Base-by-base conservation (phyloP, 2,113 vertebrate genomes). In the Rattus rattus region DNA sequence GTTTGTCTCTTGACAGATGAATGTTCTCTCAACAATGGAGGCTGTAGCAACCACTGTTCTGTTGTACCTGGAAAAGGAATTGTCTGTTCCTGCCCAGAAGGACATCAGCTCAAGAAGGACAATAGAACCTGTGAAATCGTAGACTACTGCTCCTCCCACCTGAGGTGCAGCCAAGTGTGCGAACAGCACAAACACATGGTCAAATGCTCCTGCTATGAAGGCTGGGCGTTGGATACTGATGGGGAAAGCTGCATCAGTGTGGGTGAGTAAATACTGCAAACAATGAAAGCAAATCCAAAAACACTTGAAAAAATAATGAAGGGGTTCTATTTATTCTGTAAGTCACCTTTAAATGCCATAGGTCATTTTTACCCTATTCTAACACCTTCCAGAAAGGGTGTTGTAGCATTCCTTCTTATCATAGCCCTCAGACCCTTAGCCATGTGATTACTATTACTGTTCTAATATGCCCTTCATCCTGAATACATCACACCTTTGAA, bases 131-230 rank as follows among this genome's bases (percentile, higher is more conserved):
- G 99, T 97, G 99, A 99, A 98, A 97, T 99, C 90, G 98, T 99
- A 97, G 99, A 99, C 99, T 99, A 99, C 94, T 99, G 99, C 96
- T 98, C 98, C 97, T 99, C 96, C 84, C 99, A 99, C 97, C 98
- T 99, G 0, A 99, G 99, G 97, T 99, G 99, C 92, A 99, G 99
- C 96, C 99, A 99, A 98, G 99, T 99, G 95, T 99, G 99, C 92
- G 99, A 99, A 95, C 99, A 99, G 97, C 99, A 99, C 96, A 99
- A 99, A 97, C 99, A 99, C 94, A 99, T 98, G 0, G 99, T 99
- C 94, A 99, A 99, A 97, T 99, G 99, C 88, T 99, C 99, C 0
- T 99, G 99, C 97, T 99, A 99, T 0, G 99, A 99, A 7, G 99
- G 99, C 72, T 99, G 99, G 99, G 98, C 97, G 43, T 99, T 99